Conservation (phyloP, 2,797 vertebrate genomes). For the Heterohyrax brucei region DNA sequence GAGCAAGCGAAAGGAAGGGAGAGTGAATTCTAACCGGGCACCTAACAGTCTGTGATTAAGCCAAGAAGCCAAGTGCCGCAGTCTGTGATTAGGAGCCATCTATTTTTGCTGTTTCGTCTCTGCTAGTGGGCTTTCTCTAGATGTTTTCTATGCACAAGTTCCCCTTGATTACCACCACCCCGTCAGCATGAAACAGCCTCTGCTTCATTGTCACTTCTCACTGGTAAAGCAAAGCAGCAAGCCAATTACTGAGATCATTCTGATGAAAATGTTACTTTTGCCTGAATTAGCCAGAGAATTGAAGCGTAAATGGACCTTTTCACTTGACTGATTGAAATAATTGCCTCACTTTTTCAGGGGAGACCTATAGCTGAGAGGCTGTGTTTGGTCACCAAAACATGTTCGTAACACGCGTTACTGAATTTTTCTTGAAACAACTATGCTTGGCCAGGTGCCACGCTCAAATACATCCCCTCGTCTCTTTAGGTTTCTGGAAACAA, state of each 20-base stretch:
- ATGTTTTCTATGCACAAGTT: neutral
- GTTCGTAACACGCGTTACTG: conserved; percentile 82
- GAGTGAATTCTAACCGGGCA: neutral
- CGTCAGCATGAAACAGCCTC: conserved; percentile 26
- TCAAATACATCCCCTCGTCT: neutral
- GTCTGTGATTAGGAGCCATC: neutral
- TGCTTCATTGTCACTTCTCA: conserved; percentile 77
- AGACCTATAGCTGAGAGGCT: conserved; percentile 79
- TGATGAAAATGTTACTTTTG: conserved; percentile 88
- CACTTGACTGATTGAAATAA: conserved; percentile 86
- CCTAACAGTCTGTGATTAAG: neutral
- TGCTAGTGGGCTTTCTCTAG: neutral
- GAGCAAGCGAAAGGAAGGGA: neutral
- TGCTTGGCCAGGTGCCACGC: conserved; percentile 71
- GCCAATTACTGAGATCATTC: conserved; percentile 87
- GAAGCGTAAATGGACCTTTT: conserved; percentile 87
- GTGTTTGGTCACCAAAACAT: conserved; percentile 84
- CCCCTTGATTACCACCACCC: conserved; percentile 7
- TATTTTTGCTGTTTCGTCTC: conserved; percentile 59
- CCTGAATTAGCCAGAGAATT: conserved; percentile 87
- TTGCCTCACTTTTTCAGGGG: conserved; percentile 83
- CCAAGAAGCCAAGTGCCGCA: too few relatives aligned
- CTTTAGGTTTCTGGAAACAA: conserved; percentile 66
- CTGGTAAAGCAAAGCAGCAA: conserved; percentile 81
- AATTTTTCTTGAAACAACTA: conserved; percentile 80